Conservation (phyloP, 2,113 vertebrate species). For the Vicugna pacos region DNA sequence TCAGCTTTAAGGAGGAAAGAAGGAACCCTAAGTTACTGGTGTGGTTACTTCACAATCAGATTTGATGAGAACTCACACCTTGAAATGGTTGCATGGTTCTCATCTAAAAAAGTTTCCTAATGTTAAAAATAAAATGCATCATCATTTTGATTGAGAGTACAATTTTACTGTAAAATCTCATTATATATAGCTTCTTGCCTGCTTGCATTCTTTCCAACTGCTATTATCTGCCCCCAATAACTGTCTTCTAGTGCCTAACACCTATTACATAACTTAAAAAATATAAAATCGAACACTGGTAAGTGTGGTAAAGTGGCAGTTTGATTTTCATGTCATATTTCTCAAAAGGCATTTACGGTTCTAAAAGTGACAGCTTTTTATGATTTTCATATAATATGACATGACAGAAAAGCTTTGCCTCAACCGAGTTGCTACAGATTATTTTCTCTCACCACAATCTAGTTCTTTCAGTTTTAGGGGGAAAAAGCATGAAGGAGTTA, state of each 20-base stretch:
- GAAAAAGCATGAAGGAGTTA: background rate
- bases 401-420: slow-evolving; percentile 34
- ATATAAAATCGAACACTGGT: background rate
- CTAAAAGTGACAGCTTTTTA: background rate
- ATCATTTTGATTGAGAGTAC: slow-evolving; percentile 27
- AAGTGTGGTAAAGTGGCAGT: slow-evolving; percentile 30
- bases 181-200: slow-evolving; percentile 12
- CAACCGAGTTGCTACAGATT: background rate
- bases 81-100: slow-evolving; percentile 45
- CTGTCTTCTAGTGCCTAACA: slow-evolving; percentile 6
- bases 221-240: background rate
- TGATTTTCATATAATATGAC: slow-evolving; percentile 47
- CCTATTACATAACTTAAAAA: slow-evolving; percentile 30
- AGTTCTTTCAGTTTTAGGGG: background rate
- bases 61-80: slow-evolving; percentile 59
- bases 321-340: slow-evolving; percentile 50
- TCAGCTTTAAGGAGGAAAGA: slow-evolving; percentile 16
- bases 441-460: background rate
- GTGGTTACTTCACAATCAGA: slow-evolving; percentile 51
- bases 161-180: slow-evolving; percentile 53
- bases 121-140: slow-evolving; percentile 44
- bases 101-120: slow-evolving; percentile 7
- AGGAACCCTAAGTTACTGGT: background rate
- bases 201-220: background rate
- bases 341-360: slow-evolving; percentile 31